Base-by-base conservation (phyloP, 2,113 vertebrate genomes). In the Montifringilla adamsi region DNA sequence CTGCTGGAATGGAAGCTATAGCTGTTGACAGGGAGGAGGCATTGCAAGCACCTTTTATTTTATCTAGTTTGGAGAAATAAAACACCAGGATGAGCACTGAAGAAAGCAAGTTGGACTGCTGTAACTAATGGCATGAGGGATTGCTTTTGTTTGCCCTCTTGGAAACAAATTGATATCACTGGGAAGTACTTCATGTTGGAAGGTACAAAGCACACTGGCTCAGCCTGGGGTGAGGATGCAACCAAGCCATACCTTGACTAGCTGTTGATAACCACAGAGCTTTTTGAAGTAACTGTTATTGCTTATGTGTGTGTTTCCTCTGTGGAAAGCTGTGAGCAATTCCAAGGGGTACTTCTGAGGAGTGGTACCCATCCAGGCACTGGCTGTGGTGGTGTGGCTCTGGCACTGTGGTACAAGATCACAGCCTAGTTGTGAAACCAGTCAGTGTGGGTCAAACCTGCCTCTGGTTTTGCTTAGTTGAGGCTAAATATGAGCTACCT, bases 301-400 rank as follows among this genome's bases (percentile, higher is more conserved):
- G 33, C 6, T n/a, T 27, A 13, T 26, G 30, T 11, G 5, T 19
- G 26, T 49, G 31, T 26, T 75, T 84, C 22, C 12, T n/a, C 30
- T 15, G 3, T 23, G 64, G 27, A 37, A 85, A 78, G 55, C 28
- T 23, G 39, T 7, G 8, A 67, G 37, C 67, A 52, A 41, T 66
- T 53, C 28, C 24, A 22, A 33, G 44, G 39, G 20, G 5, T 14
- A 2, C 15, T 79, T 20, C 1, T 2, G 31, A 55, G 33, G 15
- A 68, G 44, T 0, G 0, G 49, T 50, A 55, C 33, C 62, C 17
- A 27, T 22, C 0, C 1, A 33, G 37, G 22, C 2, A 2, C 31
- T 14, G 6, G 33, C 47, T 66, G 31, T 12, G 28, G n/a, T 0
- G 0, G 4, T 53, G 47, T 20, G 52, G 47, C 33, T 76, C 50